phyloP scores from a whole-genome alignment of 2,888 invertebrate genomes.

The Empis stercorea region DNA sequence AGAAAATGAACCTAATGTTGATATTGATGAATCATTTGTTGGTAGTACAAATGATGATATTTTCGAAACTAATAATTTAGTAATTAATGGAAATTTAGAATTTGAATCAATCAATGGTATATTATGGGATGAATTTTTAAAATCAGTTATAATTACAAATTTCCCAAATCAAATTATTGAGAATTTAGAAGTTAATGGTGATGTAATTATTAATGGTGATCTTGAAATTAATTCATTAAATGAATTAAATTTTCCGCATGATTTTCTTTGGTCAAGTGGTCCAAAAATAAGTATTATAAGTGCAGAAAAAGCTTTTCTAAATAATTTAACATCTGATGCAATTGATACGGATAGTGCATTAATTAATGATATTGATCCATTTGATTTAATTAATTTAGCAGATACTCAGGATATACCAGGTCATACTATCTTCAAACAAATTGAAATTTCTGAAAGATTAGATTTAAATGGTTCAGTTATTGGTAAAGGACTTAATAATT shows the following conservation, averaged over 20 bases:
- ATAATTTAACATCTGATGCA: constrained; percentile 27
- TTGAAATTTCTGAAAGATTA: constrained; percentile 39
- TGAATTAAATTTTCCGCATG: constrained; percentile 39
- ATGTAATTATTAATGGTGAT: constrained; percentile 28
- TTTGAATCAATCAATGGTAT: constrained; percentile 37
- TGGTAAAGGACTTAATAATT: constrained; percentile 34
- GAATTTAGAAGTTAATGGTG: constrained; percentile 37
- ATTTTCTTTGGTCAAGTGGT: constrained; percentile 36
- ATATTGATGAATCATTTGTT: constrained; percentile 11
- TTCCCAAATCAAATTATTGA: constrained; percentile 29
- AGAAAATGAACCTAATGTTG: constrained; percentile 9
- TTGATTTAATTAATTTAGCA: constrained; percentile 37
- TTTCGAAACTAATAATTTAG: constrained; percentile 7
- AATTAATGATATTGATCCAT: constrained; percentile 38
- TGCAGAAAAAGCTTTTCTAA: constrained; percentile 38
- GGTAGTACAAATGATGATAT: constrained; percentile 1
- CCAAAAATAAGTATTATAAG: constrained; percentile 27
- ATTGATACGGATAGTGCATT: constrained; percentile 28
- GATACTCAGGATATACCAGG: constrained; percentile 34
- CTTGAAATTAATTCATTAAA: constrained; percentile 36
- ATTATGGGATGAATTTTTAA: constrained; percentile 35
- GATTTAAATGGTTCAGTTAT: constrained; percentile 39
- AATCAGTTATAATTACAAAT: constrained; percentile 37
- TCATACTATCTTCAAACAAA: constrained; percentile 39
- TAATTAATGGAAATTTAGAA: constrained; percentile 22